phyloP scores from a whole-genome alignment of 2,888 invertebrate species.

The Sphinx pinastri region DNA sequence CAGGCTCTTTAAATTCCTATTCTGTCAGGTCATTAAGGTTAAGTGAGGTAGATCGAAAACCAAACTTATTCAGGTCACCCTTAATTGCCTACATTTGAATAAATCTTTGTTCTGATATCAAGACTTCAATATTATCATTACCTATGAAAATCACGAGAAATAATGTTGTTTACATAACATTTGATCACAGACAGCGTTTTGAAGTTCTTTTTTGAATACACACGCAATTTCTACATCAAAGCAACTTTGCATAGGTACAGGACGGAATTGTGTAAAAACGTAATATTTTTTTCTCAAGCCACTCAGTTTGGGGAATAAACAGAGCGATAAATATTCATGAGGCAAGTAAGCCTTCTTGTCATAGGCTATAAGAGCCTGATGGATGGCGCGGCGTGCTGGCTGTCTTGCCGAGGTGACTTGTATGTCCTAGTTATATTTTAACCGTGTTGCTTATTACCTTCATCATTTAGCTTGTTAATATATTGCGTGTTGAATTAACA shows the following conservation, averaged over 20 bases:
- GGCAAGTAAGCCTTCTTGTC: slow-evolving; percentile 76
- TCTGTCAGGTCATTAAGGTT: slow-evolving; percentile 15
- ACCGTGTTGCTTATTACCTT: neutral
- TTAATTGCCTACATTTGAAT: slow-evolving; percentile 13
- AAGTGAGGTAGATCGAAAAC: neutral
- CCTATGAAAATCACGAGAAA: slow-evolving; percentile 14
- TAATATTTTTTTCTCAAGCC: slow-evolving; percentile 56
- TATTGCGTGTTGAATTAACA: neutral
- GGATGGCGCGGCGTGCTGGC: slow-evolving; percentile 66
- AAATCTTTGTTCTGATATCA: slow-evolving; percentile 9
- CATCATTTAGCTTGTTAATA: neutral
- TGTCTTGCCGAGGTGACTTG: slow-evolving; percentile 43
- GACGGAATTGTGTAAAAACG: slow-evolving; percentile 52
- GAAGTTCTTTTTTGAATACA: slow-evolving; percentile 31
- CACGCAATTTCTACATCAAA: slow-evolving; percentile 44
- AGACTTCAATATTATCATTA: neutral
- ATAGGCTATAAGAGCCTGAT: slow-evolving; percentile 75
- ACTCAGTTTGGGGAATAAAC: slow-evolving; percentile 64
- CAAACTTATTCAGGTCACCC: slow-evolving; percentile 7
- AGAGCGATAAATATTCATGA: slow-evolving; percentile 77
- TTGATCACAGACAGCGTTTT: slow-evolving; percentile 34
- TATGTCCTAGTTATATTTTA: slow-evolving; percentile 7
- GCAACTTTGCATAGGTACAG: slow-evolving; percentile 41
- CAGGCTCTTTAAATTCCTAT: neutral
- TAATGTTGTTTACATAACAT: slow-evolving; percentile 29